Percentiles rank a stretch among this genome's conserved stretches.
Conservation (phyloP, 2,113 vertebrate genomes). For the Xiphophorus maculatus region DNA sequence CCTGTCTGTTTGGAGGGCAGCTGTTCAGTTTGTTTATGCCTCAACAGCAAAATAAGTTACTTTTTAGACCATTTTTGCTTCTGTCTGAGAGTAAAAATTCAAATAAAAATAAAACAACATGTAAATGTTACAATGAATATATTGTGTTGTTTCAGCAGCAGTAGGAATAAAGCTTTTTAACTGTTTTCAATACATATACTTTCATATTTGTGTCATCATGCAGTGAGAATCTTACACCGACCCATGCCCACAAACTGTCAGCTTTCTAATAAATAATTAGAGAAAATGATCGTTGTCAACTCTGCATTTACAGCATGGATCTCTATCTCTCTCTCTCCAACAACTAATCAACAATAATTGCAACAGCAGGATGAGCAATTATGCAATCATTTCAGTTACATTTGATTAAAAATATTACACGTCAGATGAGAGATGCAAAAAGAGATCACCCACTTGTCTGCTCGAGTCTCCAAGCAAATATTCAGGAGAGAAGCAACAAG, state of each 20-base stretch:
- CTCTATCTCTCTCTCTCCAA: not conserved
- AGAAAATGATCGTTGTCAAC: conserved; percentile 4
- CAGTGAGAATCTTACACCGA: not conserved
- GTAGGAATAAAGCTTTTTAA: not conserved
- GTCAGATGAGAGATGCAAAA: not conserved
- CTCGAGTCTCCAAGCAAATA: conserved; percentile 2
- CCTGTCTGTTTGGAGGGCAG: too few relatives aligned
- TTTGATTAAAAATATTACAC: conserved; percentile 4
- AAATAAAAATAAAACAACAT: not conserved
- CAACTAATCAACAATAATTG: conserved; percentile 33
- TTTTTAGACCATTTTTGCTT: not conserved
- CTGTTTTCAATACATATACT: too few relatives aligned
- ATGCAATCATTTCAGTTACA: conserved; percentile 8
- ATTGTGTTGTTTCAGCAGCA: not conserved
- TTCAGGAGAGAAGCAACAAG: conserved; percentile 61
- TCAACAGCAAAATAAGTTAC: not conserved
- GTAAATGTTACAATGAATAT: not conserved
- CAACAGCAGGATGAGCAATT: conserved; percentile 36
- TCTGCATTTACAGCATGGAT: conserved; percentile 11
- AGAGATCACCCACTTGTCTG: not conserved
- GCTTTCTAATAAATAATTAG: not conserved
- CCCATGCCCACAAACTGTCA: not conserved
- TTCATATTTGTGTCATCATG: not conserved
- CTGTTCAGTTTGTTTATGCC: not conserved
- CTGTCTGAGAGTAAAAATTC: not conserved